A percentile compares a stretch with the other conserved stretches of the same genome.
These are phyloP conservation scores for Pammene aurita DNA, from an alignment of 2,888 invertebrate genomes.

Conservation along the genomic window DNA sequence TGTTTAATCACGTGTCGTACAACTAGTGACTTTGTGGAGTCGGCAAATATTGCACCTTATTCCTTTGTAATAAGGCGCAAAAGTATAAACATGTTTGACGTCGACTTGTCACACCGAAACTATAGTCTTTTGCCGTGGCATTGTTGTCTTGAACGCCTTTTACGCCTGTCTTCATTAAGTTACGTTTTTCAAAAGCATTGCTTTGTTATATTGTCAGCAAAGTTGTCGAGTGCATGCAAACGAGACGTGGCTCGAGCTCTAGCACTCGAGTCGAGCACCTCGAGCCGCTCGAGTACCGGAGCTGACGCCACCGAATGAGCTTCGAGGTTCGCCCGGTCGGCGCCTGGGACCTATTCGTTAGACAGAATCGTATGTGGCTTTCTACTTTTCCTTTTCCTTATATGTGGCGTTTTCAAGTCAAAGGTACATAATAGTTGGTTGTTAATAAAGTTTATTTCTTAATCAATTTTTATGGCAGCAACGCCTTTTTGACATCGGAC, in stretches of 20 bases:
- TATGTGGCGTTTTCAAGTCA: too few relatives aligned
- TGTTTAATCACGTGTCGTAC: not conserved
- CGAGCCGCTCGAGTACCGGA: not conserved
- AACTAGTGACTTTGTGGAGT: not conserved
- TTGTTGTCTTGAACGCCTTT: not conserved
- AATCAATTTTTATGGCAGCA: too few relatives aligned
- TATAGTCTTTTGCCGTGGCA: not conserved
- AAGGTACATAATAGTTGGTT: too few relatives aligned
- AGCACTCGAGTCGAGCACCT: slow-evolving; percentile 3
- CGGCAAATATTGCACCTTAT: too few relatives aligned
- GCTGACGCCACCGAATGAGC: slow-evolving; percentile 1
- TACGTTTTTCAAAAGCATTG: slow-evolving; percentile 1
- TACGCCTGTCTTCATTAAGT: slow-evolving; percentile 1
- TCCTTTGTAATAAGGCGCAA: too few relatives aligned
- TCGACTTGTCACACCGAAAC: not conserved
- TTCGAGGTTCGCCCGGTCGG: not conserved
- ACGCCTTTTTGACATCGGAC: too few relatives aligned
- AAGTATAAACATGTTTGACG: too few relatives aligned
- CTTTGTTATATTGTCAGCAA: not conserved
- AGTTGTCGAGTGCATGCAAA: slow-evolving; percentile 5
- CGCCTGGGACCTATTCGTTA: not conserved
- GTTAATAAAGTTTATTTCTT: too few relatives aligned
- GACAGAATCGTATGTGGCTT: not conserved
- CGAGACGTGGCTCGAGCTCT: slow-evolving; percentile 3
- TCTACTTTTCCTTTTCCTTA: not conserved